Base-by-base conservation (phyloP, 2,797 vertebrate genomes). In the Brachymystax lenok region DNA sequence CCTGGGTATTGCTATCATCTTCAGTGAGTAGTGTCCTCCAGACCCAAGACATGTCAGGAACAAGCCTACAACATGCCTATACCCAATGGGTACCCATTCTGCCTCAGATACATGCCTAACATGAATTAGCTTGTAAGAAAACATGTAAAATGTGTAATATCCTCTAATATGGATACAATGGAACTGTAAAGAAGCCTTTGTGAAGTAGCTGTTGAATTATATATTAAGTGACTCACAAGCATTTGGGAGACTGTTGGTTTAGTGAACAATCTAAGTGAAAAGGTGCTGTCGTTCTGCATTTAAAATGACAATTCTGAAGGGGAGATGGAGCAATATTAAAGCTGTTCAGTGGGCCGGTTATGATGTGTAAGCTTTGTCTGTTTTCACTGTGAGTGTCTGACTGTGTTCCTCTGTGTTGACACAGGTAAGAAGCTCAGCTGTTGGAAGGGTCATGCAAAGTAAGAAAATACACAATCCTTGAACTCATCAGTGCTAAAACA, bases 1-100 rank as follows among this genome's bases (percentile, higher is more conserved):
- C 7, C 17, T 96, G 7, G 95, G 95, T 19, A 91, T 96, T 27
- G 83, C 93, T 76, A 90, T 96, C 74, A 92, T 96, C 78, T 93
- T 96, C 88, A 93, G 96, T 96, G 79, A 95, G 96, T 93, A 95
- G 96, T 93, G 61, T 66, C 59, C 13, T 67, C 3, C 64, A 30
- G 27, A 17, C 13, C 16, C 30, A 5, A 66, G 63, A 66, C 27
- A 30, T 66, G 10, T 66, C 24, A 27, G 24, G 5, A 27, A 27
- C 21, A n/a, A n/a, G 17, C n/a, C 54, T 19, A n/a, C 19, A 59
- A 21, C 19, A 59, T 7, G n/a, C 56, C 56, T 5, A 59, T 59
- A 59, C 6, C 5, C 56, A 59, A 46, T 46, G 40, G 40, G 40
- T 46, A 46, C 40, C 10, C 10, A 46, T 46, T 46, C 40, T 46